Evolutionary conservation across 2,888 invertebrate species (phyloP).

Genomic region (Pseudococcus viburni): DNA sequence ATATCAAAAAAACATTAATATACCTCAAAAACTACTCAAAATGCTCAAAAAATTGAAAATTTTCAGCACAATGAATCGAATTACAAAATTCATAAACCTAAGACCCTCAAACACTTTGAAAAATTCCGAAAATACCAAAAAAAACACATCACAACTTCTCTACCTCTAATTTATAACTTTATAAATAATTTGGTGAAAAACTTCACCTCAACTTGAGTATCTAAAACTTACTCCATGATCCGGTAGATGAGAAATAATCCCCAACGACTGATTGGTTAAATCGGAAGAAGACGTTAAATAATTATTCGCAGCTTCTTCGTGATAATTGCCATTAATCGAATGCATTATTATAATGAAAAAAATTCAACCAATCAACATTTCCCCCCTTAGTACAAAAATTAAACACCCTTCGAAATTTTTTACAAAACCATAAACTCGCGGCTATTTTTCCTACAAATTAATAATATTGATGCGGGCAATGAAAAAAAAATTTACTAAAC

Average conservation of each 20-base stretch:
- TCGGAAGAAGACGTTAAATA: conserved; percentile 38
- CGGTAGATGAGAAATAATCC: conserved; percentile 43
- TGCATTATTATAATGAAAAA: conserved; percentile 22
- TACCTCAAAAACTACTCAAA: too few relatives aligned
- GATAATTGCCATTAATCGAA: conserved; percentile 34
- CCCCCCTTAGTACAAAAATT: conserved; percentile 2
- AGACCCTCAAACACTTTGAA: too few relatives aligned
- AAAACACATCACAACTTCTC: too few relatives aligned
- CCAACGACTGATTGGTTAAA: conserved; percentile 28
- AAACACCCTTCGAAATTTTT: background rate
- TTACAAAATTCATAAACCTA: too few relatives aligned
- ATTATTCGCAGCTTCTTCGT: conserved; percentile 23
- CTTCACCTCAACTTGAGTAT: background rate
- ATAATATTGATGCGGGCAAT: background rate
- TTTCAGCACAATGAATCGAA: too few relatives aligned
- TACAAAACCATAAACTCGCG: conserved; percentile 21
- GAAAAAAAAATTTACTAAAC: conserved; percentile 37
- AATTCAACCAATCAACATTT: background rate
- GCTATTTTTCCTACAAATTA: background rate
- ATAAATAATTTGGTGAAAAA: too few relatives aligned
- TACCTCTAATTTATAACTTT: background rate
- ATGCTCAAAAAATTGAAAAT: too few relatives aligned
- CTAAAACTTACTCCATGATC: conserved; percentile 45
- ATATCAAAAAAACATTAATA: too few relatives aligned
- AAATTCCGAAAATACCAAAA: too few relatives aligned